phyloP scores from a whole-genome alignment of 2,888 invertebrate genomes.

The Oxycera nigricornis region DNA sequence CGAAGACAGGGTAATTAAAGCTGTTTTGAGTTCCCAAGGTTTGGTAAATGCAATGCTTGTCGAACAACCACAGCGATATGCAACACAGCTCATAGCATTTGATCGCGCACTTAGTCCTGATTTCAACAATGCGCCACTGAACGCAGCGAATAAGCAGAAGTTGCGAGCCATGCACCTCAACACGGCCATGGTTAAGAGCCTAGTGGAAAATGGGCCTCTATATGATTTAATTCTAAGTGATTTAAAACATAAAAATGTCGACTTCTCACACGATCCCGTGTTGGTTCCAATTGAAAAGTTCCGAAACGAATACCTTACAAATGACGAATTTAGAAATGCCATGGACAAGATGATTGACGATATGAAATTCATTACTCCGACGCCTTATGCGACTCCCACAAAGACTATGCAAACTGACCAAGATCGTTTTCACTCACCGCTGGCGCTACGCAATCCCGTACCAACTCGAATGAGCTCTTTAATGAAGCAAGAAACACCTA shows the following conservation, averaged over 20 bases:
- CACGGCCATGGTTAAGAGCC: conserved; percentile 66
- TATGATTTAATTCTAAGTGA: conserved; percentile 68
- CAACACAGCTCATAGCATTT: conserved; percentile 56
- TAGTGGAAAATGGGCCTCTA: conserved; percentile 67
- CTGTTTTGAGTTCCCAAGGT: conserved; percentile 54
- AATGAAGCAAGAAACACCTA: conserved; percentile 60
- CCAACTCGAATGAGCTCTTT: conserved; percentile 54
- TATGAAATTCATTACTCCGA: conserved; percentile 44
- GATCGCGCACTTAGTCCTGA: conserved; percentile 54
- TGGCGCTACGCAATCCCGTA: conserved; percentile 55
- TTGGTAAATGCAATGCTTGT: conserved; percentile 51
- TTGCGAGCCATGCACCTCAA: conserved; percentile 66
- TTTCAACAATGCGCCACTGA: conserved; percentile 48
- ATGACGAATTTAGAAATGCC: conserved; percentile 66
- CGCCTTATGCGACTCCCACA: conserved; percentile 47
- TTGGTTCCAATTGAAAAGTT: conserved; percentile 67
- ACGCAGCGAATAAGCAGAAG: conserved; percentile 57
- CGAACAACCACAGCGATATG: conserved; percentile 48
- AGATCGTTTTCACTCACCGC: conserved; percentile 56
- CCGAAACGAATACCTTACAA: conserved; percentile 66
- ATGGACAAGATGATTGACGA: conserved; percentile 62
- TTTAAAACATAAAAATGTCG: conserved; percentile 65
- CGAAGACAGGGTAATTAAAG: conserved; percentile 52
- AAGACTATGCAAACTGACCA: conserved; percentile 42
- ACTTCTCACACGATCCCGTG: conserved; percentile 66